Base-by-base conservation (phyloP, 2,888 invertebrate genomes). In the Kuschelorhynchus macadamiae region DNA sequence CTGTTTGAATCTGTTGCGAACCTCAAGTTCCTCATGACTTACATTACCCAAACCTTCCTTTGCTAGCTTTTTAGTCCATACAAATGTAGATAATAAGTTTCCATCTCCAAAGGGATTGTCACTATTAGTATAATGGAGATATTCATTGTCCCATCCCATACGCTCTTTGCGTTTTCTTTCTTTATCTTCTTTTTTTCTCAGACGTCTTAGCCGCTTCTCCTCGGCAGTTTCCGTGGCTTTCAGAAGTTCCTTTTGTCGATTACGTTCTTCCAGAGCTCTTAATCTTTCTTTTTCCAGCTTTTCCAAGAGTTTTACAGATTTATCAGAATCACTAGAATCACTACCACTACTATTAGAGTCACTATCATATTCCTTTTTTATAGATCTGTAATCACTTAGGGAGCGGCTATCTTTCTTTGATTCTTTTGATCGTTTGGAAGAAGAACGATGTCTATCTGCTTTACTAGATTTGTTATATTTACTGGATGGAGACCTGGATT, bases 61-160 rank as follows among this genome's bases (percentile, higher is more conserved):
- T 64, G 97, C 93, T 49, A 98, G 86, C 82, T 99, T 99, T 84
- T 98, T 98, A 17, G 88, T 88, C 99, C 99, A 99, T 0, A 97
- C 94, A 84, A 99, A 99, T 0, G 96, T 94, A 30, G 97, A 92
- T 3, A 97, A 88, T 36, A 99, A 88, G 77, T 96, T 96, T 0
- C 95, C 94, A 86, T 99, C 99, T 0, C 98, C 98, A 83, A 98
- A 99, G 0, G 99, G 99, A 85, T 99, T 99, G 83, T 99, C 98
- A 55, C 94, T 93, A 83, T 99, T 97, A 0, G 98, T 98, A 80
- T 98, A 99, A 79, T 96, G 96, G 69, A 97, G 89, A 81, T 97
- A 97, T 82, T 98, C 97, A 72, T 93, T 95, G 82, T 97, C 97
- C 97, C 97, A 97, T 4, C 97, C 97, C 96, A 97, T 97, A 72